Conservation (phyloP, 2,113 vertebrate species). For the Pangasianodon hypophthalmus region DNA sequence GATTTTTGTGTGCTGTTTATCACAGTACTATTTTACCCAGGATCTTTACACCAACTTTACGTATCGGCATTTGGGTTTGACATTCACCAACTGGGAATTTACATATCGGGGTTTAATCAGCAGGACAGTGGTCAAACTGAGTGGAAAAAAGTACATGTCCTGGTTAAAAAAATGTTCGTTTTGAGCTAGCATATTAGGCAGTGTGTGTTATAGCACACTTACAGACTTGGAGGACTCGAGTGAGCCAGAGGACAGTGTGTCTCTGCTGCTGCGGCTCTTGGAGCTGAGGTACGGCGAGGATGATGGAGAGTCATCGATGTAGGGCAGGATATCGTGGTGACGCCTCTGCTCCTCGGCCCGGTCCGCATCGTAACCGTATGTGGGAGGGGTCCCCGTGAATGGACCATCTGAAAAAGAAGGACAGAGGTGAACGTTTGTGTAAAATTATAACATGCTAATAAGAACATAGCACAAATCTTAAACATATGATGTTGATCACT, state of each 20-base stretch:
- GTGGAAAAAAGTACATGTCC: background rate
- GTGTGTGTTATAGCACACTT: conserved; percentile 47
- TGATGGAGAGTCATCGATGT: conserved; percentile 93
- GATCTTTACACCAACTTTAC: background rate
- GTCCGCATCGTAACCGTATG: conserved; percentile 84
- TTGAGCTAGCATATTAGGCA: background rate
- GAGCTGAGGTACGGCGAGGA: conserved; percentile 92
- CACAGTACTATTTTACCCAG: background rate
- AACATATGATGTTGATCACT: background rate
- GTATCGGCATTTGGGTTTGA: background rate
- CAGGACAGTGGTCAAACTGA: background rate
- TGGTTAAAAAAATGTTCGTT: background rate
- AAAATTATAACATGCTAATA: background rate
- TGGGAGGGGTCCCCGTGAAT: conserved; percentile 81
- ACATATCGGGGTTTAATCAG: background rate
- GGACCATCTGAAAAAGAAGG: conserved; percentile 77
- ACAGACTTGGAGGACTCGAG: conserved; percentile 90
- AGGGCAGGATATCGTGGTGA: conserved; percentile 91
- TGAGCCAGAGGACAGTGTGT: conserved; percentile 83
- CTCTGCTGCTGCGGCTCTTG: conserved; percentile 88
- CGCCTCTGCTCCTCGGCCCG: conserved; percentile 87
- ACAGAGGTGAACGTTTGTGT: background rate
- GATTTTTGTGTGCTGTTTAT: background rate
- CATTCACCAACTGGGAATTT: background rate
- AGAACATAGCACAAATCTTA: background rate